phyloP scores from a whole-genome alignment of 2,888 invertebrate species.

The Coenonympha arcania region DNA sequence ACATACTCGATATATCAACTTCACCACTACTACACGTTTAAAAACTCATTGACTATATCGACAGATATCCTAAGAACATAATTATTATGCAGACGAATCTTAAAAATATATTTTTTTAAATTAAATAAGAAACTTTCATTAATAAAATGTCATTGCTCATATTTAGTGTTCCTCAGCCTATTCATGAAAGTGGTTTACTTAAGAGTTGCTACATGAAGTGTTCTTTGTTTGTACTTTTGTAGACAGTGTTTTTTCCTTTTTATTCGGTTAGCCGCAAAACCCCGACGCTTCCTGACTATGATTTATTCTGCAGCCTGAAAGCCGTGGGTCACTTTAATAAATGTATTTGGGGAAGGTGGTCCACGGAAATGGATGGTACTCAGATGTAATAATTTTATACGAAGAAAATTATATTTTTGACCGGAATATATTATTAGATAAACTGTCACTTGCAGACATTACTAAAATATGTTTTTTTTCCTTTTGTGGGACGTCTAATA shows the following conservation, averaged over 20 bases:
- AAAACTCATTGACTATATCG: no score
- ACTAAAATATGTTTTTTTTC: no score
- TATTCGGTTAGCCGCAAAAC: constrained; percentile 55
- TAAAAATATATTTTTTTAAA: no score
- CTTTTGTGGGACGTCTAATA: background rate
- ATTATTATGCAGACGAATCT: no score
- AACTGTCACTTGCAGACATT: no score
- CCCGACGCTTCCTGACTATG: constrained; percentile 67
- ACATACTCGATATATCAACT: no score
- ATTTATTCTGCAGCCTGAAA: constrained; percentile 67
- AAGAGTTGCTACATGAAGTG: constrained; percentile 2
- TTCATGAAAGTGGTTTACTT: background rate
- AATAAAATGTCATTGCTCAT: no score
- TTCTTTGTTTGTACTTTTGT: constrained; percentile 19
- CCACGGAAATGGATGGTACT: constrained; percentile 57
- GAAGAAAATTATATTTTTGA: no score
- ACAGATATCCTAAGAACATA: no score
- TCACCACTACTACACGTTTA: no score
- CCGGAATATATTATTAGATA: background rate
- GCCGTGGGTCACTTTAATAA: constrained; percentile 72
- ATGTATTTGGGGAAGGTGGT: constrained; percentile 68
- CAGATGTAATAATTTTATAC: constrained; percentile 61
- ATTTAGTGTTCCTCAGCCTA: no score
- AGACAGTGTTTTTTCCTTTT: constrained; percentile 44
- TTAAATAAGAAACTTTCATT: no score